A percentile compares a stretch with the other conserved stretches of the same genome.
Conservation (phyloP, 2,888 invertebrate species). For the Ophion ellenae region DNA sequence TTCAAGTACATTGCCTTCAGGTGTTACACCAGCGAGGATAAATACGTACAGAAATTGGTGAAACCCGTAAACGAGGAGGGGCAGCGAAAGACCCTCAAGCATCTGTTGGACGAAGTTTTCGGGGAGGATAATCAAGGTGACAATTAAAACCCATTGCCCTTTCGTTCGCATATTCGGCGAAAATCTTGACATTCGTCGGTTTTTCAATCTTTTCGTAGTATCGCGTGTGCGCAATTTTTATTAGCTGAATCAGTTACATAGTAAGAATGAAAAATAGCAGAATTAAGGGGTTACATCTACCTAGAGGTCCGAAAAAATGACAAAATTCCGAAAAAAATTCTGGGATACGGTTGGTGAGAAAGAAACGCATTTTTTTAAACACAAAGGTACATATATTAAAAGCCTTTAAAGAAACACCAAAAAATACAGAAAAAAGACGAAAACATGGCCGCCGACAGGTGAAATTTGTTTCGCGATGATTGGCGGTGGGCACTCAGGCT, state of each 20-base stretch:
- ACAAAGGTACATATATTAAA: too few relatives aligned
- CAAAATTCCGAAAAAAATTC: too few relatives aligned
- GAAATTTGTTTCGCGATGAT: too few relatives aligned
- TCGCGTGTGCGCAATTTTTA: neutral
- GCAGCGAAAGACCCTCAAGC: conserved; percentile 88
- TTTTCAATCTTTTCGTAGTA: neutral
- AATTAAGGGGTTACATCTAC: too few relatives aligned
- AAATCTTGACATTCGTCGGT: neutral
- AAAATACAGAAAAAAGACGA: too few relatives aligned
- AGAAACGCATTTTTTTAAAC: too few relatives aligned
- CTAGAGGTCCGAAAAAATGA: too few relatives aligned
- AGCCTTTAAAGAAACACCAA: too few relatives aligned
- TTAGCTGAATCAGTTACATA: too few relatives aligned
- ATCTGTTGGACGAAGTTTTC: conserved; percentile 89
- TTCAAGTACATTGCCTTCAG: conserved; percentile 96
- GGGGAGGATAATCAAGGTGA: conserved; percentile 81
- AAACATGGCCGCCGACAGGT: too few relatives aligned
- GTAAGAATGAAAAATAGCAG: neutral
- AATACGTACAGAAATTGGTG: conserved; percentile 90
- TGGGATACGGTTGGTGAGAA: too few relatives aligned
- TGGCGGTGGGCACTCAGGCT: too few relatives aligned
- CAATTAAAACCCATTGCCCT: conserved; percentile 15
- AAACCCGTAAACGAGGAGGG: conserved; percentile 91
- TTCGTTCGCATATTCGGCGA: neutral
- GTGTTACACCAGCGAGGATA: conserved; percentile 89